Evolutionary conservation across 2,888 invertebrate species (phyloP).

Genomic region (Mythimna albipuncta): DNA sequence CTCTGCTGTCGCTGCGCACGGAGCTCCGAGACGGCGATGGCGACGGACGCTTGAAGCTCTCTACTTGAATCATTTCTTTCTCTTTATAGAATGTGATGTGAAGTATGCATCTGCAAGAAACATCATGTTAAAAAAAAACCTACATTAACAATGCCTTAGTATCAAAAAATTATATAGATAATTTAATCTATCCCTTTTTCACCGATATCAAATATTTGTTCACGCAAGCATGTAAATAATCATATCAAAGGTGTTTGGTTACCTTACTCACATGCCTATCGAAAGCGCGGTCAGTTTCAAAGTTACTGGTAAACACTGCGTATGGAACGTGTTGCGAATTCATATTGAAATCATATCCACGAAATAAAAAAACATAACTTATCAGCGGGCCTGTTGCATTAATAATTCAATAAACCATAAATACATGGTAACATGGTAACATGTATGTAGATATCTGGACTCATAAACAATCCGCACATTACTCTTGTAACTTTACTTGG

Average conservation of each 20-base stretch:
- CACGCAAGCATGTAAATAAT: constrained; percentile 26
- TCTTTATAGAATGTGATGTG: constrained; percentile 48
- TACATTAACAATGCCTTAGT: no score
- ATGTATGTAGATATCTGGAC: constrained; percentile 40
- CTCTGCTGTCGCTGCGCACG: constrained; percentile 85
- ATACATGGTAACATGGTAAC: constrained; percentile 41
- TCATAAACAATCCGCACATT: constrained; percentile 40
- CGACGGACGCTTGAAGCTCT: constrained; percentile 85
- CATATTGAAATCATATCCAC: constrained; percentile 57
- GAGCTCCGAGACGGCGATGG: constrained; percentile 88
- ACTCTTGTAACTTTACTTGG: constrained; percentile 43
- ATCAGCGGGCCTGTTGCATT: constrained; percentile 61
- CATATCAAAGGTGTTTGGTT: constrained; percentile 16
- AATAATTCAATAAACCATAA: constrained; percentile 60
- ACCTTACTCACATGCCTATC: constrained; percentile 34
- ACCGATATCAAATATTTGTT: constrained; percentile 8
- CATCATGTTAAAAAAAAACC: neutral
- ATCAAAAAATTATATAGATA: no score
- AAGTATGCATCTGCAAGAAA: constrained; percentile 53
- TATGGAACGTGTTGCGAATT: constrained; percentile 65
- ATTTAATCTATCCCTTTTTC: neutral
- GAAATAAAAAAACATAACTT: constrained; percentile 61
- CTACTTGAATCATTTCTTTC: constrained; percentile 85
- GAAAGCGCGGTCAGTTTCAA: constrained; percentile 45
- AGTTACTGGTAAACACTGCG: constrained; percentile 60